Evolutionary conservation across 2,888 invertebrate species (phyloP).

Genomic region (Scotopteryx bipunctaria): DNA sequence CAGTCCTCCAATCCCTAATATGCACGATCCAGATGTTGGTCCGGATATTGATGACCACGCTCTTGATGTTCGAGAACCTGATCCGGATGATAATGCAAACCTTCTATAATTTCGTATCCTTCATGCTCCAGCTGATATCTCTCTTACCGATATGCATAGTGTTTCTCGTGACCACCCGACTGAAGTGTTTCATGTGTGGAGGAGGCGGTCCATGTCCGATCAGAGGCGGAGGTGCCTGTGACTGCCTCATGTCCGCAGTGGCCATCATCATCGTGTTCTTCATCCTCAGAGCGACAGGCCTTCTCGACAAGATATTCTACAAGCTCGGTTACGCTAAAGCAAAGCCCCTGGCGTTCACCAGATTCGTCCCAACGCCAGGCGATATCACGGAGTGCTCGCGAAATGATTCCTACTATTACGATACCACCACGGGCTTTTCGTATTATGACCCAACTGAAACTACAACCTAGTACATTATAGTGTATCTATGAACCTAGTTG

Average conservation of each 20-base stretch:
- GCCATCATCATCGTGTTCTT: constrained; percentile 61
- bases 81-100: constrained; percentile 69
- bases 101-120: constrained; percentile 69
- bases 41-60: constrained; percentile 67
- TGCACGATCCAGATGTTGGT: constrained; percentile 70
- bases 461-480: too few species aligned
- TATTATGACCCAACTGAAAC: too few species aligned
- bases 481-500: too few species aligned
- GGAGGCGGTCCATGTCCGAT: constrained; percentile 66
- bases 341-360: constrained; percentile 32
- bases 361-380: constrained; percentile 58
- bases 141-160: constrained; percentile 68
- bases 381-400: constrained; percentile 63
- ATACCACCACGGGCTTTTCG: too few species aligned
- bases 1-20: constrained; percentile 57
- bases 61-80: constrained; percentile 71
- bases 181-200: constrained; percentile 69
- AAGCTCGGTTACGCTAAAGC: constrained; percentile 64
- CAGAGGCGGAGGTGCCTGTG: constrained; percentile 62
- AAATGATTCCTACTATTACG: constrained; percentile 44
- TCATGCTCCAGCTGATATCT: constrained; percentile 65
- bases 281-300: constrained; percentile 64
- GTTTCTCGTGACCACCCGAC: constrained; percentile 60
- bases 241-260: constrained; percentile 63
- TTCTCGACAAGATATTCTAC: constrained; percentile 66